Percentiles rank a stretch among this genome's conserved stretches.
phyloP scores from a whole-genome alignment of 1,140 invertebrate genomes.

The Zaprionus lachaisei region DNA sequence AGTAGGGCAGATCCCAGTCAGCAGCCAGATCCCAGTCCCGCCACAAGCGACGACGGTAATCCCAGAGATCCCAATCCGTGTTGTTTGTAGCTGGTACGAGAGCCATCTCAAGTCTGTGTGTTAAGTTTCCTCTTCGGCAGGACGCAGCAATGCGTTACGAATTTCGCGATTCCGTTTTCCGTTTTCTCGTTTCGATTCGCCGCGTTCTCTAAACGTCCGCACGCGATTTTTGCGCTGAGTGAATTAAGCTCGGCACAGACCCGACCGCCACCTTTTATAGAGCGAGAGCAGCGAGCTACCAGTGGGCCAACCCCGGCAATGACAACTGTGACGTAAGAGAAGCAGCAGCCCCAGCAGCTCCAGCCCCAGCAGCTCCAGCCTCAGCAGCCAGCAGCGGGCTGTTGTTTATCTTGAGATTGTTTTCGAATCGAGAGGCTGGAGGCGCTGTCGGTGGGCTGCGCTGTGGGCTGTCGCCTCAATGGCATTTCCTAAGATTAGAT shows the following conservation, averaged over 20 bases:
- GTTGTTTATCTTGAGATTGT: slow-evolving; percentile 64
- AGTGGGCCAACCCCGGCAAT: slow-evolving; percentile 61
- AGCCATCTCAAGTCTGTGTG: slow-evolving; percentile 57
- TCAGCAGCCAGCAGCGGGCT: slow-evolving; percentile 25
- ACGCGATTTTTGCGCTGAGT: slow-evolving; percentile 78
- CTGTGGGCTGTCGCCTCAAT: slow-evolving; percentile 27
- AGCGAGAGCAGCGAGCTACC: slow-evolving; percentile 32
- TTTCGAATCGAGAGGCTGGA: slow-evolving; percentile 50
- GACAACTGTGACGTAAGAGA: slow-evolving; percentile 63
- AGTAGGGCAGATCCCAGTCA: slow-evolving; percentile 80
- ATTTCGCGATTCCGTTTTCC: slow-evolving; percentile 45
- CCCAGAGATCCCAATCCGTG: slow-evolving; percentile 83
- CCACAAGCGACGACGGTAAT: slow-evolving; percentile 80
- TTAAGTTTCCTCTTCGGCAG: slow-evolving; percentile 27
- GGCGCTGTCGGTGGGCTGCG: slow-evolving; percentile 21
- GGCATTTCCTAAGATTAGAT: slow-evolving; percentile 52
- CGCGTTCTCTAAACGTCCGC: slow-evolving; percentile 75
- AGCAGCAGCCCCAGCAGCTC: not conserved
- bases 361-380: not conserved
- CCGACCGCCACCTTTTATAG: slow-evolving; percentile 74
- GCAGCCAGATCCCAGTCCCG: slow-evolving; percentile 78
- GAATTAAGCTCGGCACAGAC: slow-evolving; percentile 73
- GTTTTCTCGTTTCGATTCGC: slow-evolving; percentile 45
- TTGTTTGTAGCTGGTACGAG: slow-evolving; percentile 73
- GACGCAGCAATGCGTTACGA: slow-evolving; percentile 64